Evolutionary conservation across 2,888 invertebrate species (phyloP).

Genomic region (Drosophila subsilvestris): DNA sequence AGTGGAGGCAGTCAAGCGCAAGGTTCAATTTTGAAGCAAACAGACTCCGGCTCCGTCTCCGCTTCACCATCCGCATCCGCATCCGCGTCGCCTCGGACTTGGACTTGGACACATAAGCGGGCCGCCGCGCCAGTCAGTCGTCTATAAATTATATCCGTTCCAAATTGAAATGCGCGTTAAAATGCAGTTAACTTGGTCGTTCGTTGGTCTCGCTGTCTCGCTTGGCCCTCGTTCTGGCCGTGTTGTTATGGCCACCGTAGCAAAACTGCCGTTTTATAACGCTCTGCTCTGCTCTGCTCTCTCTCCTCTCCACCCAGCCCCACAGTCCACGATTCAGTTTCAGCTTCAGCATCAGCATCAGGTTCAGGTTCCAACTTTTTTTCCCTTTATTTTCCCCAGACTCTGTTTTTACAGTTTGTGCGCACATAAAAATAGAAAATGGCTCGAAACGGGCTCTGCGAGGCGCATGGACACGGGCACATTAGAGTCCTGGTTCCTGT

Average conservation of each 20-base stretch:
- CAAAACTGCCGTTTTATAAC: slow-evolving; percentile 74
- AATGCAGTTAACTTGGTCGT: slow-evolving; percentile 83
- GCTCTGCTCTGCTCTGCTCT: slow-evolving; percentile 53
- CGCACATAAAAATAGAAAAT: slow-evolving; percentile 78
- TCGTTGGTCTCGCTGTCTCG: slow-evolving; percentile 45
- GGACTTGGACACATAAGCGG: slow-evolving; percentile 58
- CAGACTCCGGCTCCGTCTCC: slow-evolving; percentile 35
- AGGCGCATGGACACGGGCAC: slow-evolving; percentile 58
- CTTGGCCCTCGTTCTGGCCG: slow-evolving; percentile 49
- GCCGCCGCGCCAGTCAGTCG: slow-evolving; percentile 77
- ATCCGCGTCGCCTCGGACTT: background rate
- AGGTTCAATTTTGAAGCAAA: slow-evolving; percentile 73
- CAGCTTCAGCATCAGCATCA: background rate
- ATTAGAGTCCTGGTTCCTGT: slow-evolving; percentile 60
- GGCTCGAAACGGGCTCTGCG: slow-evolving; percentile 61
- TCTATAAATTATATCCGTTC: slow-evolving; percentile 84
- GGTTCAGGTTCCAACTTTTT: background rate
- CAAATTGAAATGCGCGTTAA: slow-evolving; percentile 84
- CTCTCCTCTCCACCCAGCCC: slow-evolving; percentile 20
- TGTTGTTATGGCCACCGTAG: slow-evolving; percentile 74
- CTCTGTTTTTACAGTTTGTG: slow-evolving; percentile 72
- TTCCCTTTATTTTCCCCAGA: slow-evolving; percentile 19
- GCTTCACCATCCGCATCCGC: slow-evolving; percentile 1
- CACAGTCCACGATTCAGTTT: background rate
- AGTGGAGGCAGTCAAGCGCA: slow-evolving; percentile 65